Percentiles rank a stretch among this genome's conserved stretches.
phyloP scores from a whole-genome alignment of 1,140 invertebrate genomes.

The Macrobrachium rosenbergii region DNA sequence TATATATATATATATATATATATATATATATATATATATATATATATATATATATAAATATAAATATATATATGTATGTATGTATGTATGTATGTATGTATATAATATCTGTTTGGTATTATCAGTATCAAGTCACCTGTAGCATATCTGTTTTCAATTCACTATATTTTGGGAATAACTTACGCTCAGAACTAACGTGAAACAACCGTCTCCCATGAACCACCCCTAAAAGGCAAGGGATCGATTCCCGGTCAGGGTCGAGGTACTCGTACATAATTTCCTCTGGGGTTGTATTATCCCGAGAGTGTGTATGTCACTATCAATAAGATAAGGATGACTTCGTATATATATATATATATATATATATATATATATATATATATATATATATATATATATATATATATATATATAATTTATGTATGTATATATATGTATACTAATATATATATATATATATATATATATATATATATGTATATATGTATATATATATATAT shows the following conservation, averaged over 20 bases:
- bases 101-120: not conserved
- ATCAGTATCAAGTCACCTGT: no score
- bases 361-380: slow-evolving; percentile 16
- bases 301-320: no score
- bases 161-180: no score
- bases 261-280: no score
- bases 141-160: no score
- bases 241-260: no score
- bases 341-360: not conserved
- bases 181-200: no score
- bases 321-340: no score
- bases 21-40: slow-evolving; percentile 13
- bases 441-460: slow-evolving; percentile 4
- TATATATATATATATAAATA: slow-evolving; percentile 6
- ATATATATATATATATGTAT: slow-evolving; percentile 27
- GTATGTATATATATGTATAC: slow-evolving; percentile 9
- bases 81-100: not conserved
- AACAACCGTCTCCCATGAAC: no score
- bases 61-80: not conserved
- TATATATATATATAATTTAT: slow-evolving; percentile 11
- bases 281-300: no score
- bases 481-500: slow-evolving; percentile 27
- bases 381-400: slow-evolving; percentile 18
- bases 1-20: slow-evolving; percentile 18
- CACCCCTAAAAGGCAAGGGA: no score